phyloP scores from a whole-genome alignment of 2,797 vertebrate genomes.

The Buphagus erythrorhynchus region DNA sequence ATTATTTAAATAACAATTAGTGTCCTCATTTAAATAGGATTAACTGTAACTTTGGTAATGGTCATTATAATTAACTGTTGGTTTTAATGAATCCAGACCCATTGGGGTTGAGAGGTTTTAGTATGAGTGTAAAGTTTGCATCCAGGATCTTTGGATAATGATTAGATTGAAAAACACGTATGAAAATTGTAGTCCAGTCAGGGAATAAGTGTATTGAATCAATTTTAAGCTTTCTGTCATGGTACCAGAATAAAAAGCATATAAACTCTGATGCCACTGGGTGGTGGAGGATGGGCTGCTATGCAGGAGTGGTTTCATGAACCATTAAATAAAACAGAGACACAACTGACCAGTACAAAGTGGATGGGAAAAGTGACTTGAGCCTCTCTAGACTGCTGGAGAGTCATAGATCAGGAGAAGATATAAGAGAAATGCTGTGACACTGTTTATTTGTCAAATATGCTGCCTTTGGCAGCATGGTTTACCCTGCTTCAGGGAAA shows the following conservation, averaged over 20 bases:
- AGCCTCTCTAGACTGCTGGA: not conserved
- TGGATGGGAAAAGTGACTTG: not conserved
- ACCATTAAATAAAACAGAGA: not conserved
- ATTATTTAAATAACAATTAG: not conserved
- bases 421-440: not conserved
- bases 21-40: not conserved
- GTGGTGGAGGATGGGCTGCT: not conserved
- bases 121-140: not conserved
- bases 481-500: not conserved
- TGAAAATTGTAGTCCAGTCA: not conserved
- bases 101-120: not conserved
- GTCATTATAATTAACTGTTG: not conserved
- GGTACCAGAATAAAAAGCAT: not conserved
- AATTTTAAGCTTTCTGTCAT: not conserved
- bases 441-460: not conserved
- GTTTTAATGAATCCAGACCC: not conserved
- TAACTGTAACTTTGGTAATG: not conserved
- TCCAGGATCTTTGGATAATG: not conserved
- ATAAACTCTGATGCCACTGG: not conserved
- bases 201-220: not conserved
- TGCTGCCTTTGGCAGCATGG: not conserved
- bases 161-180: not conserved
- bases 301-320: not conserved
- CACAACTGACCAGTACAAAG: fast-evolving
- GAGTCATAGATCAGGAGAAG: fast-evolving